phyloP scores from a whole-genome alignment of 2,888 invertebrate species.

The Atrina japonica region DNA sequence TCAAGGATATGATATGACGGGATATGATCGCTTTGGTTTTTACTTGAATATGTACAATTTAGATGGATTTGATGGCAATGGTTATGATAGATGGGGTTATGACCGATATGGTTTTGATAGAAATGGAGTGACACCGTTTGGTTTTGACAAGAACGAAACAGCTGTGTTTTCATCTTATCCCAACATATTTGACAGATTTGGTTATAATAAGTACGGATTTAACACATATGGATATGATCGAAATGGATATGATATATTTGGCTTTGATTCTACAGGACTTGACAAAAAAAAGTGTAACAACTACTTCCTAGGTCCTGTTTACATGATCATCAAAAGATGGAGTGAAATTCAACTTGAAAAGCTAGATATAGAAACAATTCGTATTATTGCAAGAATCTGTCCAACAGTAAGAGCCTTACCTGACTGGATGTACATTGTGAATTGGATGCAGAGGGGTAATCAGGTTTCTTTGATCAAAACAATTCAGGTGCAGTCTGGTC shows the following conservation, averaged over 20 bases:
- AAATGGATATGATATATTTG: conserved; percentile 76
- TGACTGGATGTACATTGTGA: conserved; percentile 60
- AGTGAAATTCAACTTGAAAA: conserved; percentile 64
- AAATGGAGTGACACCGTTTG: conserved; percentile 70
- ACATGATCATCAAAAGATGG: conserved; percentile 71
- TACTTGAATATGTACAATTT: conserved; percentile 72
- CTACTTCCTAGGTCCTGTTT: conserved; percentile 74
- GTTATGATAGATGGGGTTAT: conserved; percentile 75
- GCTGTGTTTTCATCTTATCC: conserved; percentile 45
- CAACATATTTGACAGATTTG: conserved; percentile 62
- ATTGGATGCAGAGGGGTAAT: conserved; percentile 66
- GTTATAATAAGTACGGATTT: conserved; percentile 72
- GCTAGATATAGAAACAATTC: conserved; percentile 56
- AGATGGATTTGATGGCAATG: conserved; percentile 75
- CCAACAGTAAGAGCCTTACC: conserved; percentile 61
- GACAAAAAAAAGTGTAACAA: conserved; percentile 72
- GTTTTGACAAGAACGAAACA: conserved; percentile 67
- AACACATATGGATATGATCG: conserved; percentile 74
- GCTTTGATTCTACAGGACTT: conserved; percentile 73
- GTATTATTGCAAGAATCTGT: conserved; percentile 66
- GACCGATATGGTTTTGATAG: conserved; percentile 76
- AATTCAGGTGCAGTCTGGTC: conserved; percentile 54
- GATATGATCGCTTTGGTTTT: conserved; percentile 74
- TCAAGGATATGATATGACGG: conserved; percentile 72
- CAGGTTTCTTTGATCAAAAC: conserved; percentile 61